Percentiles rank a stretch among this genome's conserved stretches.
Conservation (phyloP, 2,113 vertebrate species). For the Butorides virescens region DNA sequence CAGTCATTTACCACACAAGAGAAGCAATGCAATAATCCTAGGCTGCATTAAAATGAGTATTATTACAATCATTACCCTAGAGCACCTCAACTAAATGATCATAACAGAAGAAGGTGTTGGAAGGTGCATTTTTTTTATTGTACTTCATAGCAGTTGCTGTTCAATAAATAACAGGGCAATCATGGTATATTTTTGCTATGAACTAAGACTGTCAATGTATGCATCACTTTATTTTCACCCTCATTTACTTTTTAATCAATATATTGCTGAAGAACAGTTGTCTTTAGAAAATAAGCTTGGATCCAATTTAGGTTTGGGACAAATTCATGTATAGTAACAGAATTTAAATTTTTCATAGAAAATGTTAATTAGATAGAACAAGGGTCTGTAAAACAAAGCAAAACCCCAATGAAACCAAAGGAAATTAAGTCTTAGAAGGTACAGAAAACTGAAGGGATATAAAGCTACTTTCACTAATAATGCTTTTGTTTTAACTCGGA, state of each 20-base stretch:
- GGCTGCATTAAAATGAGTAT: not conserved
- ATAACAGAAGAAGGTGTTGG: not conserved
- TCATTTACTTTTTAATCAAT: not conserved
- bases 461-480: not conserved
- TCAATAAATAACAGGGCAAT: not conserved
- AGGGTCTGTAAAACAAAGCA: not conserved
- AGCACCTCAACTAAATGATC: not conserved
- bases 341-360: not conserved
- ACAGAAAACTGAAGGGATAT: not conserved
- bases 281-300: not conserved
- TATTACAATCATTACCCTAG: not conserved
- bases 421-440: not conserved
- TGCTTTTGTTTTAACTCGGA: not conserved
- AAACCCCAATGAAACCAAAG: not conserved
- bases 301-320: not conserved
- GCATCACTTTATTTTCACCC: not conserved
- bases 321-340: not conserved
- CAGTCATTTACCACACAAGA: not conserved
- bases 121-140: not conserved
- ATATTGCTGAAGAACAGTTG: not conserved
- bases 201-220: not conserved
- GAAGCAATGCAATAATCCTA: not conserved
- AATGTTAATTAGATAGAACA: not conserved
- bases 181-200: not conserved
- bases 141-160: not conserved